A percentile compares a stretch with the other conserved stretches of the same genome.
Conservation (phyloP, 2,113 vertebrate species). For the Irena cyanogastra region DNA sequence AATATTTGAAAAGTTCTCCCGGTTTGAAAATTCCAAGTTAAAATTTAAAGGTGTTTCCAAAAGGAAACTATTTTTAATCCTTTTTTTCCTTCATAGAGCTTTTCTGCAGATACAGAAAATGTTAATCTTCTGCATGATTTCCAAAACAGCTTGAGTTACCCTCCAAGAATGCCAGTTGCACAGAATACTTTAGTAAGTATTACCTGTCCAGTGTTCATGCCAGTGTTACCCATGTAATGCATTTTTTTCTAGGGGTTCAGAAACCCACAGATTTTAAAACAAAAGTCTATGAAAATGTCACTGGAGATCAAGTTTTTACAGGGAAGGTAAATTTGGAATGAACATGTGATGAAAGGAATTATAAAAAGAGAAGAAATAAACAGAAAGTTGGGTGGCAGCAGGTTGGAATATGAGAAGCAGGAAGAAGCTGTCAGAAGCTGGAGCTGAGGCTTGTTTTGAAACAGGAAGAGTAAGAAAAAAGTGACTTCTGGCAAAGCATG, state of each 20-base stretch:
- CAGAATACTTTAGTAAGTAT: background rate
- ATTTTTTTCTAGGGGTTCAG: background rate
- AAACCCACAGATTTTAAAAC: background rate
- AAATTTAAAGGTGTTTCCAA: background rate
- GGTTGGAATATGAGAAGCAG: background rate
- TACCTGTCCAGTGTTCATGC: background rate
- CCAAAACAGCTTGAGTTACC: background rate
- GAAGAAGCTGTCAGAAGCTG: background rate
- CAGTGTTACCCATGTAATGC: background rate
- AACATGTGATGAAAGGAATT: background rate
- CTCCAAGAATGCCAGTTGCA: background rate
- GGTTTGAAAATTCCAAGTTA: background rate
- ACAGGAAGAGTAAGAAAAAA: background rate
- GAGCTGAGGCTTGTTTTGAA: background rate
- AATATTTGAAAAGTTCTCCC: background rate
- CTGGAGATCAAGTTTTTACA: background rate
- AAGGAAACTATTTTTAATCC: background rate
- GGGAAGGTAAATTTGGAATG: background rate
- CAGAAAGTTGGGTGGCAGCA: background rate
- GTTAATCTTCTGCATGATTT: background rate
- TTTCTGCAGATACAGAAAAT: background rate
- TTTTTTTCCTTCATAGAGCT: background rate
- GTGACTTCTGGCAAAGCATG: background rate
- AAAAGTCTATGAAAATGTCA: background rate
- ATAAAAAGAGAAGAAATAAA: background rate